A percentile compares a stretch with the other conserved stretches of the same genome.
phyloP scores from a whole-genome alignment of 2,888 invertebrate genomes.

The Nycteola revayana region DNA sequence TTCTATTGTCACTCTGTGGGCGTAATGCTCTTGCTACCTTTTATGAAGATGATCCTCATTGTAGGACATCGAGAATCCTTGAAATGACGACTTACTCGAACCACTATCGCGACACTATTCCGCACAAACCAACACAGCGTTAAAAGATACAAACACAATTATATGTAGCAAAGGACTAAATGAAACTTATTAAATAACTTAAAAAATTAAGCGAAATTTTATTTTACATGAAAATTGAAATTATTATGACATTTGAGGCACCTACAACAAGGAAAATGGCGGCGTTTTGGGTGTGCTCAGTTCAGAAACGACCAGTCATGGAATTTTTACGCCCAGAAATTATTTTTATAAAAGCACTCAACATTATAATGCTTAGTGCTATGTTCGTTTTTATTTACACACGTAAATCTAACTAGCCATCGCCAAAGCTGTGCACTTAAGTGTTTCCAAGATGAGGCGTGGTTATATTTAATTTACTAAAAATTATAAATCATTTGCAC shows the following conservation, averaged over 20 bases:
- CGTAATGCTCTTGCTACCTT: slow-evolving; percentile 66
- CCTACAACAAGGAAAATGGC: slow-evolving; percentile 82
- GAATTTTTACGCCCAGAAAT: background rate
- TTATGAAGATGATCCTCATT: slow-evolving; percentile 71
- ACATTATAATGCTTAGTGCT: too few relatives aligned
- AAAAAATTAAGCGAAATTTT: slow-evolving; percentile 72
- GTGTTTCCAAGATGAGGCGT: too few relatives aligned
- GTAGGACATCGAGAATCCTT: slow-evolving; percentile 74
- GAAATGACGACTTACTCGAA: slow-evolving; percentile 64
- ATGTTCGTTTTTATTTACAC: too few relatives aligned
- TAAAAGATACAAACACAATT: slow-evolving; percentile 45
- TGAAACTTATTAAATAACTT: slow-evolving; percentile 57
- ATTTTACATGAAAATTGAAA: slow-evolving; percentile 68
- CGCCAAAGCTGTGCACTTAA: too few relatives aligned
- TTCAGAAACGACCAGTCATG: slow-evolving; percentile 20
- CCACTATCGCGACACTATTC: slow-evolving; percentile 44
- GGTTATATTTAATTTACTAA: too few relatives aligned
- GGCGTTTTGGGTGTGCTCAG: slow-evolving; percentile 43
- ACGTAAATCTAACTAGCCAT: too few relatives aligned
- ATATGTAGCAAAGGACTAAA: slow-evolving; percentile 43
- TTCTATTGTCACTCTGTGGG: slow-evolving; percentile 51
- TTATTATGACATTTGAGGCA: slow-evolving; percentile 82
- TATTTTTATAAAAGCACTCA: too few relatives aligned
- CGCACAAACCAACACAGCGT: slow-evolving; percentile 36
- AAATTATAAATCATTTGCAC: too few relatives aligned